phyloP scores from a whole-genome alignment of 23 tunicate species.

The Diplosoma virens region DNA sequence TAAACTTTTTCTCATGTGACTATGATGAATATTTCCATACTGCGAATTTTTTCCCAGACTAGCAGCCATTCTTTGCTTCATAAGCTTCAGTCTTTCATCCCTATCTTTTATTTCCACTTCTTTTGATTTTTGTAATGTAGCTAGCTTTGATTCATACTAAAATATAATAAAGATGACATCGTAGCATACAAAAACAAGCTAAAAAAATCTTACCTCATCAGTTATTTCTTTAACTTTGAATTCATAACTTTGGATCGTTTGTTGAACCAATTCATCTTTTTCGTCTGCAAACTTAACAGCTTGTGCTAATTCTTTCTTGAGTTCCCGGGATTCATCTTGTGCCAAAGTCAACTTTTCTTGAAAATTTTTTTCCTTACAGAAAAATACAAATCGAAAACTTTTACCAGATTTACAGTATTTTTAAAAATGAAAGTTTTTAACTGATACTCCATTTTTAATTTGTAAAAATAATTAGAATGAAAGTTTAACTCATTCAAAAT shows the following conservation, averaged over 20 bases:
- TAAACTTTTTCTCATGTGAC: background rate
- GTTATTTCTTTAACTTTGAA: constrained; percentile 29
- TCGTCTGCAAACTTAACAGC: background rate
- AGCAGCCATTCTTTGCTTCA: constrained; percentile 83
- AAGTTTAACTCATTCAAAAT: too few relatives aligned
- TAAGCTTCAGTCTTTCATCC: constrained; percentile 38
- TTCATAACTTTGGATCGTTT: constrained; percentile 25
- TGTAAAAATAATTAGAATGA: too few relatives aligned
- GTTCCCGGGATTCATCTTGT: too few relatives aligned
- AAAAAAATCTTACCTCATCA: constrained; percentile 31
- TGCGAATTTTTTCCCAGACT: constrained; percentile 77
- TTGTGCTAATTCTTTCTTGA: background rate
- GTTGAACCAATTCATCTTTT: background rate
- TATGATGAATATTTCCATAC: constrained; percentile 37
- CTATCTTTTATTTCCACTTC: constrained; percentile 51
- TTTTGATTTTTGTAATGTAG: constrained; percentile 29
- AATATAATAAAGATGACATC: background rate
- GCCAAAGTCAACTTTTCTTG: too few relatives aligned
- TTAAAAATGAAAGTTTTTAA: too few relatives aligned
- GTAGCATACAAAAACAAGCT: background rate
- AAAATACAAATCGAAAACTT: too few relatives aligned
- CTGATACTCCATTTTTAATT: too few relatives aligned
- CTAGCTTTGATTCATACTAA: constrained; percentile 62
- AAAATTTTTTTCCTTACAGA: too few relatives aligned
- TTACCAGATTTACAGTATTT: too few relatives aligned